phyloP scores from a whole-genome alignment of 2,797 vertebrate genomes.

The Nyctalus aviator region DNA sequence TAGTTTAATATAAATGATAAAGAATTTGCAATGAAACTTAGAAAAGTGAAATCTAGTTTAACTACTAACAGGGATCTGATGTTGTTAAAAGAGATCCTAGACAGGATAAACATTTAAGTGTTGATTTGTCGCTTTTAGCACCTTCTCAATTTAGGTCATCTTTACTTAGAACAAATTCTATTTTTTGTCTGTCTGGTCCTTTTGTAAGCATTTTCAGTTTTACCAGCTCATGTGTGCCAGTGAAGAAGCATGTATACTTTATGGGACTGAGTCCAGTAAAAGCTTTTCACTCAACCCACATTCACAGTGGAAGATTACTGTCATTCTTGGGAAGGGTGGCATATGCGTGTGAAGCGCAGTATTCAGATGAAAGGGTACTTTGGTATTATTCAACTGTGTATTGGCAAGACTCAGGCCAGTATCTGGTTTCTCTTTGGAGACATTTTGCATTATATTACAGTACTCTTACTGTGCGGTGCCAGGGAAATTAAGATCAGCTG shows the following conservation, averaged over 20 bases:
- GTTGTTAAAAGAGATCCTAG: slow-evolving; percentile 8
- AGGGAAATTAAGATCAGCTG: slow-evolving; percentile 80
- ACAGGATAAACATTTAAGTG: slow-evolving; percentile 59
- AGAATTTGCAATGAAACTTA: slow-evolving; percentile 9
- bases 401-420: slow-evolving; percentile 72
- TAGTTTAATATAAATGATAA: slow-evolving; percentile 28
- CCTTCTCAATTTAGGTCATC: slow-evolving; percentile 79
- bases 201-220: slow-evolving; percentile 68
- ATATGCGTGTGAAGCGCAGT: slow-evolving; percentile 24
- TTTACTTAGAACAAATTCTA: slow-evolving; percentile 76
- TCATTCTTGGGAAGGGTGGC: slow-evolving; percentile 73
- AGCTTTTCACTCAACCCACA: slow-evolving; percentile 66
- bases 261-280: slow-evolving; percentile 63
- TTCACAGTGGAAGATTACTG: slow-evolving; percentile 74
- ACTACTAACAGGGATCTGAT: neutral
- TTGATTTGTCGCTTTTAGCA: slow-evolving; percentile 65
- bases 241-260: slow-evolving; percentile 70
- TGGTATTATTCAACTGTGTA: slow-evolving; percentile 67
- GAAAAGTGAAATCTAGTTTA: slow-evolving; percentile 44
- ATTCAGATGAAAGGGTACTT: slow-evolving; percentile 77
- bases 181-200: slow-evolving; percentile 70
- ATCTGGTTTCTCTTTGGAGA: slow-evolving; percentile 77
- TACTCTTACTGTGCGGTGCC: slow-evolving; percentile 74
- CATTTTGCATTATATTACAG: slow-evolving; percentile 79
- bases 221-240: slow-evolving; percentile 7